Base-by-base conservation (phyloP, 1,140 invertebrate genomes). In the Pogonomyrmex barbatus region DNA sequence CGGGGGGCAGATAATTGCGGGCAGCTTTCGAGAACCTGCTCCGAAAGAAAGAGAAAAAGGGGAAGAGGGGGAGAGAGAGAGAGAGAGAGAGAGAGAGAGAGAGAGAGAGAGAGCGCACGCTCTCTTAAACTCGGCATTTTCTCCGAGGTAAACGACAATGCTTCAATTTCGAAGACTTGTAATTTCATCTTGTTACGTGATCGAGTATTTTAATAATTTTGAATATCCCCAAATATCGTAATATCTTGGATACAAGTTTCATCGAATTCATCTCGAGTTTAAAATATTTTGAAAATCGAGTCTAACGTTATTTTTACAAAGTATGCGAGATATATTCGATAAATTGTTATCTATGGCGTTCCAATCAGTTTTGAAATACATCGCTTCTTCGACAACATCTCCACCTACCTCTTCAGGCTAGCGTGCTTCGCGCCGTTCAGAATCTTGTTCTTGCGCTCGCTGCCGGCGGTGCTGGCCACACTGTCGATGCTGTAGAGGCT, bases 391-490 rank as follows among this genome's bases (percentile, higher is more conserved):
- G 5, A 39, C n/a, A 42, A 33, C 8, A 75, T 8, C 33, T 42
- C 24, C 62, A 68, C 24, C 91, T 88, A 96, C 96, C 96, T 95
- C 89, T 96, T 96, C 82, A 96, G 94, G 88, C 94, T 95, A 45
- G 95, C 94, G 81, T 96, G 94, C 90, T 96, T 96, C 54, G 95
- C 94, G 10, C 94, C 95, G 86, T 95, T 95, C 85, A 94, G 90
- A 36, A 95, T 92, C 89, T 93, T 94, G 75, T 91, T 93, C 91
- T 94, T 94, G 81, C 93, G 93, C 36, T 95, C 94, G 89, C 94
- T 95, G 39, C 94, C 94, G 63, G 91, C 93, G 36, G 93, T 94
- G 71, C 94, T 94, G 65, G 94, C 94, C 56, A 95, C 94, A 84
- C 94, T 95, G 79, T 95, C 94, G 81, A 95, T 95, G 86, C 94